A percentile compares a stretch with the other conserved stretches of the same genome.
phyloP scores from a whole-genome alignment of 2,888 invertebrate genomes.

The Phaonia tiefii region DNA sequence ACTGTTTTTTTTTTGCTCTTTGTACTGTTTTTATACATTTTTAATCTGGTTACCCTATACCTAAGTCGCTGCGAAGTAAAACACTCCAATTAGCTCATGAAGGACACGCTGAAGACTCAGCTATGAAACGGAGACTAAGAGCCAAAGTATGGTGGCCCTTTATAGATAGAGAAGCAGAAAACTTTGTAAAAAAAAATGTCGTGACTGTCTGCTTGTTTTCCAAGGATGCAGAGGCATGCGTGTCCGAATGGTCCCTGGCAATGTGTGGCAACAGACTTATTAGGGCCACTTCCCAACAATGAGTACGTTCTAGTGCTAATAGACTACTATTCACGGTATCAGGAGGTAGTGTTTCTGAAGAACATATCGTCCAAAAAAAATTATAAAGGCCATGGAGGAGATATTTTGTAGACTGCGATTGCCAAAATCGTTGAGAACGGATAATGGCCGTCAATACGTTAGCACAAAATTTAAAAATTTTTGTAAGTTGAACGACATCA shows the following conservation, averaged over 20 bases:
- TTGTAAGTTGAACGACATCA: slow-evolving; percentile 43
- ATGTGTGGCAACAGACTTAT: no score
- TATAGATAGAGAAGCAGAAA: slow-evolving; percentile 47
- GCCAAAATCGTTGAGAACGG: slow-evolving; percentile 46
- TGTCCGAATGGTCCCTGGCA: no score
- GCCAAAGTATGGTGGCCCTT: no score
- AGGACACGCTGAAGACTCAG: slow-evolving; percentile 47
- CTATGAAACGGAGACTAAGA: no score
- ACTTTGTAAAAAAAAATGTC: slow-evolving; percentile 48
- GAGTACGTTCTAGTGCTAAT: no score
- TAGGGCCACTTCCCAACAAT: no score
- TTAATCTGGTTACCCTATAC: no score
- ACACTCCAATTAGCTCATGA: slow-evolving; percentile 28
- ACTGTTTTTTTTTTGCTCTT: no score
- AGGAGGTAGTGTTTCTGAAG: slow-evolving; percentile 38
- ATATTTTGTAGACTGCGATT: no score
- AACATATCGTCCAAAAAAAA: slow-evolving; percentile 46
- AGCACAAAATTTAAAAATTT: slow-evolving; percentile 44
- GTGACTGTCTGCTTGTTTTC: slow-evolving; percentile 57
- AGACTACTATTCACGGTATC: slow-evolving; percentile 56
- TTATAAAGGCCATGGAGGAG: no score
- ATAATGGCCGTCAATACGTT: slow-evolving; percentile 52
- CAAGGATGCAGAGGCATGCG: slow-evolving; percentile 40
- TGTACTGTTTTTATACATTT: no score
- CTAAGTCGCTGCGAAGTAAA: slow-evolving; percentile 29